Evolutionary conservation across 2,113 vertebrate species (phyloP), one percentile per base, ranked within the genome.

Genomic region (Sula dactylatra): DNA sequence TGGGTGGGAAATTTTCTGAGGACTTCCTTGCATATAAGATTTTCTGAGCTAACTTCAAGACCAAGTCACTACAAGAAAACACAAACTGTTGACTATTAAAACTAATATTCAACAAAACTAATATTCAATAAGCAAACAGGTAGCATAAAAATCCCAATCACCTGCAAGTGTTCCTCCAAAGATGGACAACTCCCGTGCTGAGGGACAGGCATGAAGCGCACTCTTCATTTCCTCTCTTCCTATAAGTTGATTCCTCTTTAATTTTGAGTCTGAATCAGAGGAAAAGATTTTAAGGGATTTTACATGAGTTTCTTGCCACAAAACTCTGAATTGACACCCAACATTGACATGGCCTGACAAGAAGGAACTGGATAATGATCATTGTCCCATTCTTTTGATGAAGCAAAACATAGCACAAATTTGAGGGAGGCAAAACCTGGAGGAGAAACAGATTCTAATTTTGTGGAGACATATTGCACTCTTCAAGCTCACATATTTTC

Each of bases 401-500:
- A n/a, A 31, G 25, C 27, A 96, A 76, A 93, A 72, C 40, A 54
- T 11, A 40, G 45, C 29, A 67, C 45, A 67, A 55, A 76, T 79
- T 83, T 89, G 45, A 77, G 83, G 38, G 12, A 94, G 17, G 52
- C 11, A 89, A 94, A 95, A 74, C 58, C 72, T 85, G 62, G 78
- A 90, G 66, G 64, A 96, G 92, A 91, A 96, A 76, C 26, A 20
- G 42, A 62, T 94, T 96, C 90, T 73, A 80, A 56, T 86, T 94
- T 95, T 70, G 0, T 89, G 67, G 78, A 95, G 49, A 85, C 25
- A 88, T 82, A 95, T 7, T 82, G 22, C 20, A 61, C 5, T 79
- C 65, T 82, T 85, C 54, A 61, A n/a, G 85, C 56, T 94, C 93
- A 82, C 6, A 14, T 93, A 92, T 94, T 97, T 97, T 96, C 94